Base-by-base conservation (phyloP, 1,140 invertebrate species). In the Sycophila sp. region DNA sequence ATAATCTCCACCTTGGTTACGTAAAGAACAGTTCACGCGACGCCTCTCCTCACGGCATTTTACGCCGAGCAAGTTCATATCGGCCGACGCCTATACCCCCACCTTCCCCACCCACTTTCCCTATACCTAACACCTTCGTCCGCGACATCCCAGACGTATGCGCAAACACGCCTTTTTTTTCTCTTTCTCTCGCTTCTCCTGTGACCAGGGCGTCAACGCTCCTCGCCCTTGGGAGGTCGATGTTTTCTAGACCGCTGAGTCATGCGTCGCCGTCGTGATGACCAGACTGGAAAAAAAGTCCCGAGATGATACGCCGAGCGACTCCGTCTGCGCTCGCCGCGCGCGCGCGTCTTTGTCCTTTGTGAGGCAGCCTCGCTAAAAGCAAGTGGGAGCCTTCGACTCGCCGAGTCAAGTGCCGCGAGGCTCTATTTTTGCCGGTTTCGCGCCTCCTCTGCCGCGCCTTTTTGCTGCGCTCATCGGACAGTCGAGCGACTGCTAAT, bases 221-320 rank as follows among this genome's bases (percentile, higher is more conserved):
- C 6, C 51, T 42, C 60, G 53, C 60, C 58, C 69, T 64, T 64
- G 69, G 38, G 32, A 55, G 49, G 28, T 13, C n/a, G 26, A n/a
- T 17, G 47, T 78, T 79, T 80, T 80, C 76, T 78, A 47, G 71
- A 53, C 69, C 77, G 76, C 26, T 78, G 78, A 79, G 77, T 75
- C 78, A 78, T 58, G 34, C 34, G 34, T 36, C 13, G 5, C 5
- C 40, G 40, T 8, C 51, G 51, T 60, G 55, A 58, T 58, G 62
- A 69, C 63, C 55, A 70, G 69, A 73, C 47, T 71, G 60, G 60
- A 63, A 63, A 63, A 47, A 65, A 38, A 65, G 30, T 47, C n/a
- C 17, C n/a, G 34, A 70, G 68, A 69, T 66, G 69, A 72, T 58
- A 59, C n/a, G n/a, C n/a, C 67, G 67, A 71, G 67, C 68, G 47